Percentiles rank a stretch among this genome's conserved stretches.
Conservation (phyloP, 2,888 invertebrate genomes). For the Ochropleura plecta region DNA sequence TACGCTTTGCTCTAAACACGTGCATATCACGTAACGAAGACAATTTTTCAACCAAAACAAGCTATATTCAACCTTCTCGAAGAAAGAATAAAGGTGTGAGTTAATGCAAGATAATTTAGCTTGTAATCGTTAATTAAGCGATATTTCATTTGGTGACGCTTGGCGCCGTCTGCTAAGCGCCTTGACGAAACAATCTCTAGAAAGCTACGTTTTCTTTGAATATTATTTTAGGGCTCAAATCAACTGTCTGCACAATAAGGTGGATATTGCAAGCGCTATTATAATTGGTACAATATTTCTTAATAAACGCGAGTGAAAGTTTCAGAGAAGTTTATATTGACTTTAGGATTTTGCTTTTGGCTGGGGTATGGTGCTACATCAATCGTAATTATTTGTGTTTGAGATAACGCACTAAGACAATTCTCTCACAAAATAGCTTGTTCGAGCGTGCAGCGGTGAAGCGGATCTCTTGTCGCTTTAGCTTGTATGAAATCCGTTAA, state of each 20-base stretch:
- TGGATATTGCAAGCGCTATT: slow-evolving; percentile 15
- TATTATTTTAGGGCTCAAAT: slow-evolving; percentile 73
- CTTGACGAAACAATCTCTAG: slow-evolving; percentile 82
- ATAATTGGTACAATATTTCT: slow-evolving; percentile 39
- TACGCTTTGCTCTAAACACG: slow-evolving; percentile 75
- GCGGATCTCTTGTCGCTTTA: background rate
- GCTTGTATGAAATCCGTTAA: background rate
- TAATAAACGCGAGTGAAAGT: slow-evolving; percentile 11
- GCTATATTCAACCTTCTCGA: slow-evolving; percentile 67
- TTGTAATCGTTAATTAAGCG: slow-evolving; percentile 85
- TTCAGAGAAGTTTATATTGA: background rate
- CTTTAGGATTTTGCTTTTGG: background rate
- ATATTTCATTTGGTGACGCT: slow-evolving; percentile 84
- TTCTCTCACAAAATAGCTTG: background rate
- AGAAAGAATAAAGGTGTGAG: slow-evolving; percentile 60
- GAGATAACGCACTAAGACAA: background rate
- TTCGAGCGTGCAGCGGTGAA: background rate
- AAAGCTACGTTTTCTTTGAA: slow-evolving; percentile 76
- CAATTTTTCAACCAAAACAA: slow-evolving; percentile 40
- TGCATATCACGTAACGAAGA: slow-evolving; percentile 70
- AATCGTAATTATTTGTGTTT: background rate
- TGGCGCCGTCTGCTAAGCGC: slow-evolving; percentile 85
- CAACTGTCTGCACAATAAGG: slow-evolving; percentile 40
- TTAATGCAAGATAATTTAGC: slow-evolving; percentile 58
- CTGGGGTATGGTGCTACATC: background rate